These are phyloP conservation scores for Ischnura elegans DNA, from an alignment of 2,888 invertebrate genomes.

Conservation along the genomic window DNA sequence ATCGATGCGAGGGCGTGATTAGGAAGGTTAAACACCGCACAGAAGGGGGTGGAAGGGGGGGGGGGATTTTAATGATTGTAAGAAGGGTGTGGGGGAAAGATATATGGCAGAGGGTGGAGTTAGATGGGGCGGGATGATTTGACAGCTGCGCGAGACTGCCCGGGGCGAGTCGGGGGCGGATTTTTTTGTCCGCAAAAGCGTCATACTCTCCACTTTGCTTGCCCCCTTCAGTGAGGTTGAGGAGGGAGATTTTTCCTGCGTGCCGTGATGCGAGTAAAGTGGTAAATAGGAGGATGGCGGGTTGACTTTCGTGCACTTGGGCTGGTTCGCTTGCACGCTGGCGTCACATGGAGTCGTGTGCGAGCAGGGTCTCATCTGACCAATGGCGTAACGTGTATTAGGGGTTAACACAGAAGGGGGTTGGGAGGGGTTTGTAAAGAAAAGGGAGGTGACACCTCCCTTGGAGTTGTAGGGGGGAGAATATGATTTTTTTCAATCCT, in stretches of 20 bases:
- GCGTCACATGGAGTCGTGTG: not conserved
- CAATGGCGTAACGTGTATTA: not conserved
- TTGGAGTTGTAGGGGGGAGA: too few species aligned
- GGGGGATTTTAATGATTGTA: not conserved
- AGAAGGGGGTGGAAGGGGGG: not conserved
- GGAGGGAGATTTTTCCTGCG: not conserved
- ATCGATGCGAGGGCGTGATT: not conserved
- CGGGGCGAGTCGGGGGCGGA: conserved; percentile 82
- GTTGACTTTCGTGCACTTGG: not conserved
- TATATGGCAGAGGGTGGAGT: conserved; percentile 75
- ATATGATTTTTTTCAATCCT: not conserved
- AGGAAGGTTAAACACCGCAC: conserved; percentile 13
- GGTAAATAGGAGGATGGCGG: not conserved
- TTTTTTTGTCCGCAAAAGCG: not conserved
- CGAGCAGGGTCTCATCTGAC: not conserved
- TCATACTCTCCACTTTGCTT: not conserved
- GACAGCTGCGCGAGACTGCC: conserved; percentile 80
- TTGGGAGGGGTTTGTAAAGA: too few species aligned
- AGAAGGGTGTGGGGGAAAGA: not conserved
- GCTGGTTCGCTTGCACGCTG: not conserved
- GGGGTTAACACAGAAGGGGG: not conserved
- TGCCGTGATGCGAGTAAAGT: not conserved
- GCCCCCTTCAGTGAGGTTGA: not conserved
- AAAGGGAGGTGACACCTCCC: too few species aligned
- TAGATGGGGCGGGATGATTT: conserved; percentile 78